phyloP scores from a whole-genome alignment of 1,140 invertebrate species.

The Cephus cinctus region DNA sequence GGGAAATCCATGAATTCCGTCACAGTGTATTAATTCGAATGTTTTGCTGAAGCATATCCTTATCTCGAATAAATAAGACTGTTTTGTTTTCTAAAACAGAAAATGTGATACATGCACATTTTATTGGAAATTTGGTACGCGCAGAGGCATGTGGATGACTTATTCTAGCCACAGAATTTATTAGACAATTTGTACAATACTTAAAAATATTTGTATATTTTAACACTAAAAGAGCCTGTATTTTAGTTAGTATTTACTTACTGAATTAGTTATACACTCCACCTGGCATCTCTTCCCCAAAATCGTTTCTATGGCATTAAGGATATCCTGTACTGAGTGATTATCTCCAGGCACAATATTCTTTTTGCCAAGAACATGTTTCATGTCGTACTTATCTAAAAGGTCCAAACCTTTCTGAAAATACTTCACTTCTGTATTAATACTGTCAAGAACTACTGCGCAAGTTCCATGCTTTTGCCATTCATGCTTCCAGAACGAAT shows the following conservation, averaged over 20 bases:
- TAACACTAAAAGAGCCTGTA: neutral
- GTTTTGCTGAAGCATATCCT: conserved; percentile 68
- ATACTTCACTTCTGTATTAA: conserved; percentile 72
- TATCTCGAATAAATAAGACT: conserved; percentile 63
- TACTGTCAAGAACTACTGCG: conserved; percentile 59
- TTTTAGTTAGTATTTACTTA: conserved; percentile 28
- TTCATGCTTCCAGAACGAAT: conserved; percentile 78
- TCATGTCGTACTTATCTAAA: conserved; percentile 65
- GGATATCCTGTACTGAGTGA: conserved; percentile 43
- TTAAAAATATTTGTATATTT: neutral
- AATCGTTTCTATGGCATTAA: conserved; percentile 16
- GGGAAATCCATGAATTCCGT: conserved; percentile 49
- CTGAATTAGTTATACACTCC: conserved; percentile 30
- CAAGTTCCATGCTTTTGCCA: conserved; percentile 87
- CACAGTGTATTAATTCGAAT: conserved; percentile 61
- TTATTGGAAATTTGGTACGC: too few relatives aligned
- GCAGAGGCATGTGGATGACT: too few relatives aligned
- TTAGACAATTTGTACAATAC: neutral
- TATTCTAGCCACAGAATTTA: neutral
- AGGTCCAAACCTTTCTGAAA: conserved; percentile 68
- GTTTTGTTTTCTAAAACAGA: conserved; percentile 51
- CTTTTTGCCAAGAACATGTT: conserved; percentile 57
- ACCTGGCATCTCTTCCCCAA: conserved; percentile 30
- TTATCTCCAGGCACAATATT: conserved; percentile 62
- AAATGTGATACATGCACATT: neutral